Conservation (phyloP, 2,888 invertebrate species). For the Andrena praecox region DNA sequence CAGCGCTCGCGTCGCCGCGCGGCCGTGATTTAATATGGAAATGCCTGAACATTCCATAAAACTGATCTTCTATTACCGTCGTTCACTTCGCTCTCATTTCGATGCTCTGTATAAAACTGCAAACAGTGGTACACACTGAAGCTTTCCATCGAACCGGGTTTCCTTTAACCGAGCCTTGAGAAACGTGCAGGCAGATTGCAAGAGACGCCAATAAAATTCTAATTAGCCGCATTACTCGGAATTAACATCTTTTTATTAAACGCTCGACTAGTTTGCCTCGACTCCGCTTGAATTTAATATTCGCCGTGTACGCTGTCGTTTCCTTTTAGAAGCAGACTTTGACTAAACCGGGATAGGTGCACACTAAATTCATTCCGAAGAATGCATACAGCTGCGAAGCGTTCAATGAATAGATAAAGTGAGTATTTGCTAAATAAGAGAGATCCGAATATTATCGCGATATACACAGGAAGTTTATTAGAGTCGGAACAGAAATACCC, state of each 20-base stretch:
- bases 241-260: slow-evolving; percentile 14
- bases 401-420: no score
- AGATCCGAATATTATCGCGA: no score
- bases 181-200: no score
- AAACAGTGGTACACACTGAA: slow-evolving; percentile 31
- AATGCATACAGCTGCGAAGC: no score
- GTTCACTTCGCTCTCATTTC: slow-evolving; percentile 49
- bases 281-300: not conserved
- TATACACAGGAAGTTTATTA: no score
- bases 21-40: slow-evolving; percentile 61
- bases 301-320: not conserved
- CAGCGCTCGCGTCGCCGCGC: slow-evolving; percentile 44
- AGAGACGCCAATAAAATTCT: slow-evolving; percentile 26
- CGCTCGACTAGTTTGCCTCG: not conserved
- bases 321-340: not conserved
- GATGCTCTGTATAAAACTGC: slow-evolving; percentile 52
- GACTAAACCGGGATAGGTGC: no score
- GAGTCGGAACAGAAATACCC: no score
- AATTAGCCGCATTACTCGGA: slow-evolving; percentile 31
- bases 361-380: no score
- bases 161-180: no score
- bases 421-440: no score
- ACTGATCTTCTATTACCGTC: slow-evolving; percentile 56
- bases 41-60: slow-evolving; percentile 55
- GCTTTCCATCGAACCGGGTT: slow-evolving; percentile 5